Evolutionary conservation across 2,113 vertebrate genomes (phyloP).

Genomic region (Panurus biarmicus): DNA sequence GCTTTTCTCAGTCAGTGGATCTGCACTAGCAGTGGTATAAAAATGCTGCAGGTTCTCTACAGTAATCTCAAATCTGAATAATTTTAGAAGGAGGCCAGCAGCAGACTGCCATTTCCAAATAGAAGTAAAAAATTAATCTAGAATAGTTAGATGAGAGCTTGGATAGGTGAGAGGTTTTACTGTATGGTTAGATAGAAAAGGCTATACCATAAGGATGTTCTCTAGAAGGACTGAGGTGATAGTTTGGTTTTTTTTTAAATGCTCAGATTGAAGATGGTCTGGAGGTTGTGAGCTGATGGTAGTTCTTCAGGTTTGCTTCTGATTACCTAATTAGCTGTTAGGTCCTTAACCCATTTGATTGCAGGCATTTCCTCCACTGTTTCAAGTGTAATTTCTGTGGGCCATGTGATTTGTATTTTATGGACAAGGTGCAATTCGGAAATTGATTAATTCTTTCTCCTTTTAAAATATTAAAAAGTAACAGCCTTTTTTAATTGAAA

Average conservation of each 20-base stretch:
- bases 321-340: not conserved
- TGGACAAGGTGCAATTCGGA: not conserved
- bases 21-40: not conserved
- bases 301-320: not conserved
- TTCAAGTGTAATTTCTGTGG: not conserved
- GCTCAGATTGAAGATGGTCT: not conserved
- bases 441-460: not conserved
- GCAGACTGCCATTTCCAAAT: not conserved
- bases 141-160: rapidly evolving
- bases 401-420: not conserved
- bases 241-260: not conserved
- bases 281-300: not conserved
- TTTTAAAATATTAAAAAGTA: not conserved
- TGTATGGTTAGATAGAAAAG: not conserved
- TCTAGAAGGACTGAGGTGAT: not conserved
- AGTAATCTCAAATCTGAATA: slow-evolving; percentile 5
- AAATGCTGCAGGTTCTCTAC: slow-evolving; percentile 10
- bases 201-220: not conserved
- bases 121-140: not conserved
- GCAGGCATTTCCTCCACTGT: not conserved
- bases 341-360: not conserved
- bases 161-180: not conserved
- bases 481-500: not conserved
- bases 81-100: slow-evolving; percentile 16
- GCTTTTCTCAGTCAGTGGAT: not conserved